A percentile compares a stretch with the other conserved stretches of the same genome.
Evolutionary conservation across 2,888 invertebrate species (phyloP).

Genomic region (Eulithis prunata): DNA sequence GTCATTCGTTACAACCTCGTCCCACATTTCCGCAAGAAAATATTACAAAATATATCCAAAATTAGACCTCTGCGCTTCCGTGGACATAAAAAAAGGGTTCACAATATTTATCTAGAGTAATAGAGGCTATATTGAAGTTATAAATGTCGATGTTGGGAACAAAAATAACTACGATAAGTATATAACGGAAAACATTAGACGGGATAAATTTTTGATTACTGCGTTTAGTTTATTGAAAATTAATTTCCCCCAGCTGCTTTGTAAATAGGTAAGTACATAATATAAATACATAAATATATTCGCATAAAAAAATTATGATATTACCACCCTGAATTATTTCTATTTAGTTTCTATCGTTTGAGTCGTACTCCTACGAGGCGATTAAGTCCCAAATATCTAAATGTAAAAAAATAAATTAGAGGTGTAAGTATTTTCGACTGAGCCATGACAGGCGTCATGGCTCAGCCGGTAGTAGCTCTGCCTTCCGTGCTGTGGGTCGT

Average conservation of each 20-base stretch:
- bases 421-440: too few species aligned
- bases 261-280: too few species aligned
- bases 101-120: constrained; percentile 68
- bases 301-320: too few species aligned
- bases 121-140: constrained; percentile 66
- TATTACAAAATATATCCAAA: constrained; percentile 55
- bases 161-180: constrained; percentile 59
- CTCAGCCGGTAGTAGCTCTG: too few species aligned
- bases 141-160: constrained; percentile 62
- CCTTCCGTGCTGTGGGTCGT: too few species aligned
- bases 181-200: constrained; percentile 56
- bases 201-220: constrained; percentile 56
- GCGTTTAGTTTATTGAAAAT: constrained; percentile 25
- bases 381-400: too few species aligned
- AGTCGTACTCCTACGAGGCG: too few species aligned
- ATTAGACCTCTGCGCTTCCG: constrained; percentile 54
- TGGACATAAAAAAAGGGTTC: constrained; percentile 61
- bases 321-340: too few species aligned
- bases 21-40: constrained; percentile 42
- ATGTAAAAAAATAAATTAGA: too few species aligned
- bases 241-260: not conserved
- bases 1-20: constrained; percentile 34
- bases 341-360: too few species aligned
- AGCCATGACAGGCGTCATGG: too few species aligned
- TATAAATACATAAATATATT: too few species aligned